Conservation (phyloP, 2,888 invertebrate genomes). For the Alcis repandata region DNA sequence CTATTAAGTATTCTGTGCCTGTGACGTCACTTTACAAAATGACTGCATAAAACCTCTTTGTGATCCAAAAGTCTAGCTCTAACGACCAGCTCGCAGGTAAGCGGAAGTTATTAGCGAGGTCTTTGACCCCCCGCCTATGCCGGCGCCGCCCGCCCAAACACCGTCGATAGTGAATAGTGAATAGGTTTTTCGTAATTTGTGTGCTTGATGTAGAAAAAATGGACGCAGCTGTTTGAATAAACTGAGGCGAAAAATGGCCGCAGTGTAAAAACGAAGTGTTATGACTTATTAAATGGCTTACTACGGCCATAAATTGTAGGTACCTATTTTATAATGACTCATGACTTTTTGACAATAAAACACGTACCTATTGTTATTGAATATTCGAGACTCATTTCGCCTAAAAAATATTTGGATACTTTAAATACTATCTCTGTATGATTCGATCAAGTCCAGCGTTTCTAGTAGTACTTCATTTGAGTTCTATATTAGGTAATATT, state of each 20-base stretch:
- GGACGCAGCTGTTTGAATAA: not conserved
- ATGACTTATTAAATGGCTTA: too few relatives aligned
- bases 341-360: too few relatives aligned
- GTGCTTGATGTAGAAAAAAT: constrained; percentile 9
- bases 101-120: constrained; percentile 83
- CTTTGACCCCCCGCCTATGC: constrained; percentile 65
- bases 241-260: not conserved
- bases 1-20: not conserved
- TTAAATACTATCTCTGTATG: too few relatives aligned
- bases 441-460: too few relatives aligned
- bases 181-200: constrained; percentile 50
- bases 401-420: too few relatives aligned
- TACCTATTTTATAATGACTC: too few relatives aligned
- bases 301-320: too few relatives aligned
- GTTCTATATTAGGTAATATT: too few relatives aligned
- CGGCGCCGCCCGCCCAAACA: constrained; percentile 73
- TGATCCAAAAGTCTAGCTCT: constrained; percentile 59
- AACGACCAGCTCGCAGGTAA: constrained; percentile 74
- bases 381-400: too few relatives aligned
- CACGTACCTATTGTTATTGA: too few relatives aligned
- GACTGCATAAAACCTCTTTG: constrained; percentile 56
- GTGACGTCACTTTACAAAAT: constrained; percentile 43
- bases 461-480: too few relatives aligned
- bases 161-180: constrained; percentile 56
- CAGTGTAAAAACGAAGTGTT: too few relatives aligned